These are phyloP conservation scores for Onychomys leucogaster DNA, from an alignment of 2,797 vertebrate species.

Conservation along the genomic window DNA sequence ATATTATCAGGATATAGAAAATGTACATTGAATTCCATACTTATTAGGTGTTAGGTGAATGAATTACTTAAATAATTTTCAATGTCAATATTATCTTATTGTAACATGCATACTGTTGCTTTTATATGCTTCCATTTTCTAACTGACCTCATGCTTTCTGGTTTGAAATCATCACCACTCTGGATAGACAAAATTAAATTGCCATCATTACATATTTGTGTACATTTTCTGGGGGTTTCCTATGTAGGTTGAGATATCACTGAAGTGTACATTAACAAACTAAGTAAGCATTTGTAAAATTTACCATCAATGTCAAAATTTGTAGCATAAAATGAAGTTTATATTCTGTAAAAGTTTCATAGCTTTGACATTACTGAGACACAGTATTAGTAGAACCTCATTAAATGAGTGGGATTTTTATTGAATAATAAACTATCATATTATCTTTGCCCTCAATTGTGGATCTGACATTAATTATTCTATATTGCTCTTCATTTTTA, in stretches of 20 bases:
- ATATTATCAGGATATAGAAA: not conserved
- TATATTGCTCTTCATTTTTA: not conserved
- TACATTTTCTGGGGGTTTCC: not conserved
- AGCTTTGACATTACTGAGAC: constrained; percentile 16
- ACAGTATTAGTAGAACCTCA: not conserved
- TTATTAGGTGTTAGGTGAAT: not conserved
- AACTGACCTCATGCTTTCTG: not conserved
- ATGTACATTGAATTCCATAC: not conserved
- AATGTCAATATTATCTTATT: not conserved
- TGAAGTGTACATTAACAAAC: not conserved
- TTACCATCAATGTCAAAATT: not conserved
- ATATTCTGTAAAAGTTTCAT: constrained; percentile 9
- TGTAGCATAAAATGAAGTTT: constrained; percentile 17
- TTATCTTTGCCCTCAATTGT: not conserved
- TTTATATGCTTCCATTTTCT: not conserved
- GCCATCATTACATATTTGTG: not conserved
- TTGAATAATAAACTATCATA: not conserved
- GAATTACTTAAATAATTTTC: not conserved
- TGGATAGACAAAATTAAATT: not conserved
- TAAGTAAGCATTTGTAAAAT: constrained; percentile 40
- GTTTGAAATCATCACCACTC: not conserved
- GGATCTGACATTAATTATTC: not conserved
- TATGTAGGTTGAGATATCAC: not conserved
- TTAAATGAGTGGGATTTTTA: not conserved
- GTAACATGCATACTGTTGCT: not conserved